Evolutionary conservation across 2,113 vertebrate species (phyloP), one percentile per base, ranked within the genome.

Genomic region (Scortum barcoo): DNA sequence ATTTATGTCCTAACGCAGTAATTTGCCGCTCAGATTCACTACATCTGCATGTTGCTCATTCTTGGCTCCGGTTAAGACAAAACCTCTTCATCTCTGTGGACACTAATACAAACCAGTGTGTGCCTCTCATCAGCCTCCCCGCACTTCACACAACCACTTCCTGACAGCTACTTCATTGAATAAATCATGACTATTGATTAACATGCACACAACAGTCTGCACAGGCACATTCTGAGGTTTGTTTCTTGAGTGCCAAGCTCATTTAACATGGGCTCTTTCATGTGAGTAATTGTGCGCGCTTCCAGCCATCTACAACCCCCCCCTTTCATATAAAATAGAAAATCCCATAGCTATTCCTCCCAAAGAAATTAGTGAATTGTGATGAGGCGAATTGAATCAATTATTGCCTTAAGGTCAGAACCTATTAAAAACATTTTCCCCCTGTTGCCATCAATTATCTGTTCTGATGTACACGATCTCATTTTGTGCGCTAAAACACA

Each of bases 181-280:
- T 93, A 93, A 94, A 94, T 94, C 78, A 95, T 92, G 91, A 87
- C 75, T 93, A 93, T 93, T 93, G 92, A 95, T 95, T 94, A 93
- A 91, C 88, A 90, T 87, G 87, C 90, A 85, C 63, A 86, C 85
- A 91, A 82, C 90, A 86, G 86, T 69, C 86, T 80, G 82, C 79
- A 63, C 50, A 7, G 46, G 72, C 83, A 82, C 76, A 84, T 90
- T 80, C 85, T 30, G 89, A 90, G 85, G 89, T 93, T 90, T 93
- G 90, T 92, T 87, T 90, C 90, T 91, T 86, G 90, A 93, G 91
- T 89, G 88, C 86, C 90, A 88, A 91, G 86, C 90, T 92, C 88
- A 90, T 92, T 93, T 91, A 89, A 89, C 90, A 82, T 36, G 81
- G 81, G 80, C 77, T 88, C 88, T 93, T 94, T 94, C 89, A 91